phyloP scores from a whole-genome alignment of 2,797 vertebrate species.

The Epinephelus awoara region DNA sequence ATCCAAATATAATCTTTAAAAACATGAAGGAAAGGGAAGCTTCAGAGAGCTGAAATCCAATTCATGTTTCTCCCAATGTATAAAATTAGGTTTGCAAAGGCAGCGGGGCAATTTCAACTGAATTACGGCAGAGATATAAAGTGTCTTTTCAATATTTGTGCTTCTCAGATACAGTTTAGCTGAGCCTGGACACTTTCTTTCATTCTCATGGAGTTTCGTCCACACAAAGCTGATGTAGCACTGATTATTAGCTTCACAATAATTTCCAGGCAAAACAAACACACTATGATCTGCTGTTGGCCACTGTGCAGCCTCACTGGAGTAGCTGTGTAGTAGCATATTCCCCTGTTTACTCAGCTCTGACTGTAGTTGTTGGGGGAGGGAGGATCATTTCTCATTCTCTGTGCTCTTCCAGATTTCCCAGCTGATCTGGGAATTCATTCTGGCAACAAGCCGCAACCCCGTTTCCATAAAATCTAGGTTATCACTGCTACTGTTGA shows the following conservation, averaged over 20 bases:
- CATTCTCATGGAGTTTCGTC: background rate
- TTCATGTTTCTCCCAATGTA: slow-evolving; percentile 17
- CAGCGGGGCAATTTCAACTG: slow-evolving; percentile 18
- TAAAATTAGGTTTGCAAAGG: slow-evolving; percentile 27
- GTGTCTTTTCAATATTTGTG: slow-evolving; percentile 17
- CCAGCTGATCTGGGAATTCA: slow-evolving; percentile 11
- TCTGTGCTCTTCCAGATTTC: slow-evolving; percentile 13
- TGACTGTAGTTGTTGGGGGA: slow-evolving; percentile 6
- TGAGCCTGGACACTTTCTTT: slow-evolving; percentile 4
- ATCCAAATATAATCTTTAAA: slow-evolving; percentile 24
- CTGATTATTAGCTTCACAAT: background rate
- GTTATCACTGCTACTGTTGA: slow-evolving; percentile 12
- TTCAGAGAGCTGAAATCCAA: slow-evolving; percentile 31
- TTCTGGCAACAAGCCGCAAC: slow-evolving; percentile 4
- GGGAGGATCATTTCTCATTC: slow-evolving; percentile 9
- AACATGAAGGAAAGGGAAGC: slow-evolving; percentile 8
- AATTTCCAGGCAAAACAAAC: background rate
- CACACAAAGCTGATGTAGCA: background rate
- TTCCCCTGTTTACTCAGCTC: background rate
- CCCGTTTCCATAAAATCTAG: slow-evolving; percentile 23
- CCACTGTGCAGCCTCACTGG: background rate
- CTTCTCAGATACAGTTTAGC: slow-evolving; percentile 3
- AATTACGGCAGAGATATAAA: slow-evolving; percentile 18
- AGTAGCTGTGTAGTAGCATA: background rate
- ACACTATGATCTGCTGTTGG: background rate